Conservation (phyloP, 2,797 vertebrate genomes). For the Discoglossus pictus region DNA sequence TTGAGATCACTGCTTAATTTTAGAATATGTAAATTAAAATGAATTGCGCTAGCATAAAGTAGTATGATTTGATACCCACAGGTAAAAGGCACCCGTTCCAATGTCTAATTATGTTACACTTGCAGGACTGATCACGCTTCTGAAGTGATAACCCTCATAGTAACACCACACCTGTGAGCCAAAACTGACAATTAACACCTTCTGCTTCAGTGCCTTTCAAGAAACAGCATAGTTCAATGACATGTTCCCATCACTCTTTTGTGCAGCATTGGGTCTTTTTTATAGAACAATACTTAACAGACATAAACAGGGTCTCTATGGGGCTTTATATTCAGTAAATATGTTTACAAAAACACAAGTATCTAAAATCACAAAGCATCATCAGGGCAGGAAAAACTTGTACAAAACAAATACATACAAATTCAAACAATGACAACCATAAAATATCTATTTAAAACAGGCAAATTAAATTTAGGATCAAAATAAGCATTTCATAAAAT, state of each 20-base stretch:
- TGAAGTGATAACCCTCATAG: constrained; percentile 58
- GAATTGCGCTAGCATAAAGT: constrained; percentile 30
- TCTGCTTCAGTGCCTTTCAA: constrained; percentile 59
- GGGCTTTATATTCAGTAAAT: not conserved
- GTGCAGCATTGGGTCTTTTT: no score
- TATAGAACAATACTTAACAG: not conserved
- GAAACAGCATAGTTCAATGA: constrained; percentile 38
- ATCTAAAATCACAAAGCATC: no score
- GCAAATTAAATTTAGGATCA: no score
- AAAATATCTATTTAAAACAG: no score
- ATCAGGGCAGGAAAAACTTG: no score
- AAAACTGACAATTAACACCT: constrained; percentile 61
- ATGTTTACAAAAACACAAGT: not conserved
- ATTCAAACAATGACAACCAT: no score
- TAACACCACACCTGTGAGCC: constrained; percentile 57
- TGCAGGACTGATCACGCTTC: constrained; percentile 61
- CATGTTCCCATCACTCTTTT: constrained; percentile 15
- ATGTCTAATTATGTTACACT: constrained; percentile 59
- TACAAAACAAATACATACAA: no score
- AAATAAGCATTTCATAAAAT: no score
- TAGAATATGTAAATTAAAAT: constrained; percentile 47
- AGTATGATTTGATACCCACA: constrained; percentile 46
- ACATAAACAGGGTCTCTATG: not conserved
- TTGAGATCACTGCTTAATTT: constrained; percentile 39
- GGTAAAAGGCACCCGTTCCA: constrained; percentile 47